Conservation (phyloP, 2,797 vertebrate genomes). For the Perodicticus potto region DNA sequence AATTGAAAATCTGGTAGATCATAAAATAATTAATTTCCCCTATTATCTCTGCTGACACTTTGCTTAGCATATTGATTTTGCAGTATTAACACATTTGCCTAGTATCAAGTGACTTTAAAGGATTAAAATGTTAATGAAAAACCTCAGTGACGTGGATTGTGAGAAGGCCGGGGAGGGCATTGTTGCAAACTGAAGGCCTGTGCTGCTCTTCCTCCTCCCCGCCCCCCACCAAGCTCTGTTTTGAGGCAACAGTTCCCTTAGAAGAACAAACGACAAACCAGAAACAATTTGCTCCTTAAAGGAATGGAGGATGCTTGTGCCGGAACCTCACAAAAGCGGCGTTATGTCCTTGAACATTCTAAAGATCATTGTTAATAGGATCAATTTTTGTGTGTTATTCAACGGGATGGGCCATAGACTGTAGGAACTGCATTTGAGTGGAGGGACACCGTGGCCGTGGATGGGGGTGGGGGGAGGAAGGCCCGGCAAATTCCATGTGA, state of each 20-base stretch:
- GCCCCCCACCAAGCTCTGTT: slow-evolving; percentile 78
- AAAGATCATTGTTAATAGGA: slow-evolving; percentile 91
- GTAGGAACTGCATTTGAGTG: slow-evolving; percentile 82
- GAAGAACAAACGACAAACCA: slow-evolving; percentile 87
- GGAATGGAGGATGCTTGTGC: slow-evolving; percentile 87
- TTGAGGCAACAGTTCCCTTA: slow-evolving; percentile 82
- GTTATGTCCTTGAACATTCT: slow-evolving; percentile 91
- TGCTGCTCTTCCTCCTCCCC: slow-evolving; percentile 12
- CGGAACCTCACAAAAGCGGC: slow-evolving; percentile 88
- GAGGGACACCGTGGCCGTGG: slow-evolving; percentile 83
- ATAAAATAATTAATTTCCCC: slow-evolving; percentile 89
- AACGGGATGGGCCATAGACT: slow-evolving; percentile 84
- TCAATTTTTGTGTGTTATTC: slow-evolving; percentile 85
- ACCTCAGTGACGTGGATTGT: slow-evolving; percentile 86
- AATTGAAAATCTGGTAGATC: slow-evolving; percentile 87
- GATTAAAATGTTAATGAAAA: slow-evolving; percentile 90
- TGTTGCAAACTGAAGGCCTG: slow-evolving; percentile 85
- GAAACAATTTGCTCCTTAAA: slow-evolving; percentile 87
- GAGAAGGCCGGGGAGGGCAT: slow-evolving; percentile 83
- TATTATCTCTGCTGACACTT: slow-evolving; percentile 87
- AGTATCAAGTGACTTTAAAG: slow-evolving; percentile 88
- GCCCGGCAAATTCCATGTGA: slow-evolving; percentile 89
- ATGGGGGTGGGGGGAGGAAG: slow-evolving; percentile 72
- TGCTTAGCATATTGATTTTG: slow-evolving; percentile 86
- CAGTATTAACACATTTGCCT: slow-evolving; percentile 84